Base-by-base conservation (phyloP, 2,888 invertebrate species). In the Lochmaea crataegi region DNA sequence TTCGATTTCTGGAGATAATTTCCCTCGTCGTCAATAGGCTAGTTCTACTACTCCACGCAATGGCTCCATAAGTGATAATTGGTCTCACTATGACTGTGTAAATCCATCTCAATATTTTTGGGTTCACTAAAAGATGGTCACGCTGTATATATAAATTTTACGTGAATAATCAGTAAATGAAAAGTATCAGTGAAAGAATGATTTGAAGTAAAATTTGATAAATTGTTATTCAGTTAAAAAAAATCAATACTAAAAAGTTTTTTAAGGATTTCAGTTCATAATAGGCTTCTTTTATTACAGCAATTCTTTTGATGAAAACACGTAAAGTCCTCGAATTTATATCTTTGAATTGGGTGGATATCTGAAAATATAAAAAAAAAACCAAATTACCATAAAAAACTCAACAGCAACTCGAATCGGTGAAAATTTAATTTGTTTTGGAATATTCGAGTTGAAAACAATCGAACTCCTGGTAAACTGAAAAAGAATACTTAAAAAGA, bases 391-490 rank as follows among this genome's bases (percentile, higher is more conserved):
- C 73, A 75, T 75, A 75, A 75, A 75, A 73, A 73, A 32, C 71
- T 58, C 63, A 68, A 68, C 66, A 11, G 61, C 11, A 38, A 42
- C 42, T 63, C 26, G 48, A 71, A 57, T 68, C 63, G 65, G 68
- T 65, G 69, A 68, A 72, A 67, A 76, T 74, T 75, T 75, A 73
- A 76, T 76, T 75, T 78, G 80, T 80, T 80, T 77, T 76, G 63
- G 72, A 60, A 68, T 73, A 69, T 73, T 68, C 53, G 71, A 78
- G 74, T 72, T 74, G 79, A 79, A 80, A 78, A 82, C 79, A 79
- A 80, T 79, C 78, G 76, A 65, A 48, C 11, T 18, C 10, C n/a
- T 16, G 41, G 66, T 42, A 66, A 57, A 66, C 41, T 56, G 41
- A 51, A 57, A 45, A 53, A 68, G 68, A 42, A 70, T 57, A 22